These are phyloP conservation scores for Netelia melanura DNA, from an alignment of 2,888 invertebrate species.

Conservation along the genomic window DNA sequence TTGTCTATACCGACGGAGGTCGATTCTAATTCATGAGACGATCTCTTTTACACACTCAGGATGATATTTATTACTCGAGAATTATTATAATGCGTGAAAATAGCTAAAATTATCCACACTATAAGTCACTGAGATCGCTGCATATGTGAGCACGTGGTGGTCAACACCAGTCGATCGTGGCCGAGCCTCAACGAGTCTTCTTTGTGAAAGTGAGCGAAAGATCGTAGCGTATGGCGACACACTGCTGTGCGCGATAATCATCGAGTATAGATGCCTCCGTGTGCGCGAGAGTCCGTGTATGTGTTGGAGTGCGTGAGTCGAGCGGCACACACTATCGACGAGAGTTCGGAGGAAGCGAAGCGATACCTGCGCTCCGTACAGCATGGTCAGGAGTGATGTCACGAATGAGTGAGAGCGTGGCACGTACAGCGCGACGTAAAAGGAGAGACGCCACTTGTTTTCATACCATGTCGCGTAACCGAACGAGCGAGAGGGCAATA, in stretches of 20 bases:
- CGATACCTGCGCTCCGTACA: neutral
- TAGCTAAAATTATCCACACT: neutral
- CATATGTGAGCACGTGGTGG: constrained; percentile 13
- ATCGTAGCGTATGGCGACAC: constrained; percentile 18
- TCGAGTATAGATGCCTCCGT: neutral
- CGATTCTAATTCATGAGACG: no score
- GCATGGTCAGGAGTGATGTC: neutral
- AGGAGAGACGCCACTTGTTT: neutral
- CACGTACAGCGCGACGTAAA: neutral
- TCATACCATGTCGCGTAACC: neutral
- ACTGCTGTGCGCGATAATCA: constrained; percentile 12
- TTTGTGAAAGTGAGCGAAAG: constrained; percentile 9
- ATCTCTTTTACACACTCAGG: no score
- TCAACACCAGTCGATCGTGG: neutral
- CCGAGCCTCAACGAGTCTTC: constrained; percentile 13
- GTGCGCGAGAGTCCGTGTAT: neutral
- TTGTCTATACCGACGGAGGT: no score
- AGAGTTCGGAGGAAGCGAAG: neutral
- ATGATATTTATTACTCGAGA: no score
- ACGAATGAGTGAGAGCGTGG: neutral
- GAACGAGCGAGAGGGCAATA: constrained; percentile 16
- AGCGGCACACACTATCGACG: neutral
- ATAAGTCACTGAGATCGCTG: constrained; percentile 10
- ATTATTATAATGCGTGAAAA: neutral
- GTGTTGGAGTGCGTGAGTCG: no score